Percentiles rank a stretch among this genome's conserved stretches.
Evolutionary conservation across 1,140 invertebrate genomes (phyloP).

Genomic region (Neuroterus valhalla): DNA sequence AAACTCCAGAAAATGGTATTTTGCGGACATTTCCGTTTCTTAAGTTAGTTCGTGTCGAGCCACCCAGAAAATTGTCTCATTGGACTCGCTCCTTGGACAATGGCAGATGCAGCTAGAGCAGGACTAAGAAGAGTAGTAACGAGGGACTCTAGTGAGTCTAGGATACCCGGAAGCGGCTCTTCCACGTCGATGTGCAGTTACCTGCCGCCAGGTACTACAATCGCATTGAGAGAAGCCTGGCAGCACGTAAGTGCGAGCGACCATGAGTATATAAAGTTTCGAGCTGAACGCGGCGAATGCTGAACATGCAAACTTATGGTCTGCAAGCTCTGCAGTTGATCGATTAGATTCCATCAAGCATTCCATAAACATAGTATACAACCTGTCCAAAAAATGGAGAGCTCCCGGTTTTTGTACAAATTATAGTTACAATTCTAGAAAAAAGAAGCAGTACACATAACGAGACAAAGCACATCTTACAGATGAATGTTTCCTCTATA

Average conservation of each 20-base stretch:
- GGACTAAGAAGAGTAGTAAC: slow-evolving; percentile 34
- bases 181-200: slow-evolving; percentile 66
- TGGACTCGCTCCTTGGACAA: slow-evolving; percentile 47
- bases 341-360: slow-evolving; percentile 8
- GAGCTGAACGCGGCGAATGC: background rate
- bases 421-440: no score
- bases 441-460: no score
- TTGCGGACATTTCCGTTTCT: no score
- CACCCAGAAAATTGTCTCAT: slow-evolving; percentile 46
- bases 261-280: slow-evolving; percentile 5
- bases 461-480: no score
- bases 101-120: slow-evolving; percentile 48
- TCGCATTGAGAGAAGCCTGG: slow-evolving; percentile 34
- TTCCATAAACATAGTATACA: background rate
- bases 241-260: slow-evolving; percentile 11
- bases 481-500: no score
- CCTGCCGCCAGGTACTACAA: slow-evolving; percentile 49
- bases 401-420: no score
- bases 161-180: slow-evolving; percentile 64
- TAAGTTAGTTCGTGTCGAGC: slow-evolving; percentile 4
- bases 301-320: background rate
- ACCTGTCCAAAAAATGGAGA: no score
- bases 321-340: background rate
- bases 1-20: no score
- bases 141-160: slow-evolving; percentile 46